Evolutionary conservation across 2,113 vertebrate genomes (phyloP), one percentile per base, ranked within the genome.

Genomic region (Pristiophorus japonicus): DNA sequence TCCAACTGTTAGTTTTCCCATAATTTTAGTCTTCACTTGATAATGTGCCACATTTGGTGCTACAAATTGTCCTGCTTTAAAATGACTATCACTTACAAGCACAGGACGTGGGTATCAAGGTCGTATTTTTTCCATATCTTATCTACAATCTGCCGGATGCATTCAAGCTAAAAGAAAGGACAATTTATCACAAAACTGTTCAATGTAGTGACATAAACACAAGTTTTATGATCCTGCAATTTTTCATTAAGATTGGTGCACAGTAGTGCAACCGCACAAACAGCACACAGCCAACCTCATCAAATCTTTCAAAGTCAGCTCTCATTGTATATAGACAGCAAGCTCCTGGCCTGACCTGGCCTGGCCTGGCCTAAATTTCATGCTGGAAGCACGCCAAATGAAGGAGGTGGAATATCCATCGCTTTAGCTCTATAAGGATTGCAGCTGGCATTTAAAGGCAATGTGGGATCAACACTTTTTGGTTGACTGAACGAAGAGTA

Each of bases 141-240:
- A 96, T 99, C 98, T 97, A 99, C 95, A 96, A 99, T 97, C 96
- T 97, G 97, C 97, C 98, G 98, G 95, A 99, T 97, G 96, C 99
- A 97, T 96, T 98, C 98, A 97, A 99, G 96, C 99, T 99, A 97
- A 81, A 98, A 96, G 55, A 42, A 91, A 96, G 96, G 34, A 30
- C 47, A 81, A 78, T 95, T 51, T 59, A 84, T 78, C 34, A 34
- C 11, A 95, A 81, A n/a, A 34, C 22, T 63, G 18, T 78, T 78
- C 20, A 81, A 78, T 0, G 3, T 24, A 27, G n/a, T 63, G 27
- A 47, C 51, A 95, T 10, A 51, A 20, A 27, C 12, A 30, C 12
- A 30, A 73, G 11, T 51, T 78, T 22, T 51, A 78, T 47, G 30
- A 55, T 55, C 27, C 90, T 59, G 51, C 59, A 10, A 70, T 14